A percentile compares a stretch with the other conserved stretches of the same genome.
phyloP scores from a whole-genome alignment of 2,113 vertebrate species.

The Grus americana region DNA sequence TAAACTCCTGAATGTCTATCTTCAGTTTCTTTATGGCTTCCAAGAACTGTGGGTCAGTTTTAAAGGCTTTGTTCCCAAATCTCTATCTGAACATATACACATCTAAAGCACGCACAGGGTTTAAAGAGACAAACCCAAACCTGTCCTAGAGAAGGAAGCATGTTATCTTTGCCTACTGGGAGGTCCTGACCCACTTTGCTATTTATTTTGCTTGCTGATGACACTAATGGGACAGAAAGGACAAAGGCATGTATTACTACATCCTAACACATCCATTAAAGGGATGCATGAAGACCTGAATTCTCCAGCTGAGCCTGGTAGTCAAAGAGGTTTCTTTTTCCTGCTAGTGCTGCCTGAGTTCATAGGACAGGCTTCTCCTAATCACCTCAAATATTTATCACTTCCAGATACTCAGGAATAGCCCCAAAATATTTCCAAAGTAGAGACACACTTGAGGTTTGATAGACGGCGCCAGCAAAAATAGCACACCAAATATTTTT shows the following conservation, averaged over 20 bases:
- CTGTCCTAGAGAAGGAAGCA: background rate
- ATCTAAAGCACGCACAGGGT: background rate
- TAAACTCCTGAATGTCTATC: background rate
- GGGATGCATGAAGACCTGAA: background rate
- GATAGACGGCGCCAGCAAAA: background rate
- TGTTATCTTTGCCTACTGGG: background rate
- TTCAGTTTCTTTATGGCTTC: background rate
- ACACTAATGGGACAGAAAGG: constrained; percentile 23
- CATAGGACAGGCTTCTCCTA: background rate
- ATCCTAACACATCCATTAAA: background rate
- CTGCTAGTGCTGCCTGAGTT: background rate
- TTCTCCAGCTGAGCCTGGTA: background rate
- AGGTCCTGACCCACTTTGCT: constrained; percentile 58
- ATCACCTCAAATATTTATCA: background rate
- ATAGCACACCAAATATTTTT: background rate
- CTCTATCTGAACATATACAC: background rate
- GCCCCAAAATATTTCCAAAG: background rate
- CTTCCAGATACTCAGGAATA: background rate
- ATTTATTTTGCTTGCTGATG: constrained; percentile 40
- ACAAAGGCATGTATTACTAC: constrained; percentile 26
- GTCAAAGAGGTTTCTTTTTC: background rate
- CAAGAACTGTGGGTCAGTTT: background rate
- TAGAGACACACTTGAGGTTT: background rate
- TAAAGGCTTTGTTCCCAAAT: background rate
- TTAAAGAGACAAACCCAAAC: background rate